Evolutionary conservation across 2,888 invertebrate genomes (phyloP).

Genomic region (Cheilosia vulpina): DNA sequence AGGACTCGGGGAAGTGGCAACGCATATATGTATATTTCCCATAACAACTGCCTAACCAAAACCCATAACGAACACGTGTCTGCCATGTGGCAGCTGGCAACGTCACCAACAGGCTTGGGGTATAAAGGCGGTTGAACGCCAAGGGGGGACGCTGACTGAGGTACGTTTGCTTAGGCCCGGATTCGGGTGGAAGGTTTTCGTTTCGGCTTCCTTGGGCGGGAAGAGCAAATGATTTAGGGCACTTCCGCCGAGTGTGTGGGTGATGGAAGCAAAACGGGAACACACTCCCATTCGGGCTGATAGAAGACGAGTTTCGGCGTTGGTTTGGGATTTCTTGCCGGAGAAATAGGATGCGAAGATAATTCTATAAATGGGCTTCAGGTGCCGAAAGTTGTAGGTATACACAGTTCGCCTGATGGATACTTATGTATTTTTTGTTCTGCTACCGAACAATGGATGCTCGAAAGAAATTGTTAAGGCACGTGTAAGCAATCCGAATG

Average conservation of each 20-base stretch:
- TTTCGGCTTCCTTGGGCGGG: background rate
- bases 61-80: constrained; percentile 53
- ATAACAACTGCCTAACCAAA: constrained; percentile 20
- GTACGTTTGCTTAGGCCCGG: constrained; percentile 9
- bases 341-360: constrained; percentile 19
- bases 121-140: constrained; percentile 5
- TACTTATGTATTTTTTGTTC: background rate
- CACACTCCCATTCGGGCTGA: background rate
- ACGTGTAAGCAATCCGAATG: constrained; percentile 66
- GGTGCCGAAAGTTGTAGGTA: constrained; percentile 41
- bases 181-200: background rate
- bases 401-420: background rate
- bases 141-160: constrained; percentile 1
- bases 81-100: constrained; percentile 34
- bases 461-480: constrained; percentile 39
- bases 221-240: constrained; percentile 41
- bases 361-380: constrained; percentile 54
- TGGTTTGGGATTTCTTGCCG: background rate
- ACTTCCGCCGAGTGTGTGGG: constrained; percentile 1
- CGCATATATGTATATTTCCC: constrained; percentile 22
- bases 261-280: background rate
- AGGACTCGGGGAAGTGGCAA: constrained; percentile 20
- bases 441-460: constrained; percentile 11
- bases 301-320: background rate
- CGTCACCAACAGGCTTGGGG: background rate